Evolutionary conservation across 1,140 invertebrate genomes (phyloP), one percentile per base, ranked within the genome.

Genomic region (Atta texana): DNA sequence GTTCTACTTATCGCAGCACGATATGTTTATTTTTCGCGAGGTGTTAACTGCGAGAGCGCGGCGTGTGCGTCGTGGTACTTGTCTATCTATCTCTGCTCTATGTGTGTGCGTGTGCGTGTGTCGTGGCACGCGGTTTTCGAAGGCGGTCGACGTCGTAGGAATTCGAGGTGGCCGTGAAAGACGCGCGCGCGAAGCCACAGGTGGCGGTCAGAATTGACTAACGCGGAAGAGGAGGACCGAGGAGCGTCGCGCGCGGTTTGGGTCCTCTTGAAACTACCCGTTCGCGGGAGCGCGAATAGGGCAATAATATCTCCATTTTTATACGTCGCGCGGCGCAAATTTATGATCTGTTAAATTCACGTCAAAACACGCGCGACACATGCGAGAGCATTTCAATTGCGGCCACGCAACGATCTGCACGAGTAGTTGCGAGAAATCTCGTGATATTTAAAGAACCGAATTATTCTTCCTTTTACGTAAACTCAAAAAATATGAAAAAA

Each of bases 1-100:
- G 80, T 75, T 90, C 72, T 39, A 82, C 87, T 91, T 91, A 91
- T 91, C 90, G 28, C 16, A 64, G 82, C 75, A 53, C 64, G 89
- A 78, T 77, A 78, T 91, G 84, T 91, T 91, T 91, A 78, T 91
- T 90, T 90, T 90, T 91, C 87, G 24, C 89, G 61, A 78, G 89
- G 71, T 75, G 78, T 69, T 89, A 69, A 74, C 74, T 80, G 63
- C 44, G 71, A 53, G 64, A 74, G 18, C 86, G 44, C 44, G 57
- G 10, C 44, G 5, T 3, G 28, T 31, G 21, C 21, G 28, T 14
- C 18, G 28, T 16, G 51, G 18, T n/a, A 16, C 34, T 28, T 4
- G 12, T 31, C 18, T 74, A 59, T 44, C 18, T 74, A 28, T 53
- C 21, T n/a, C 7, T 24, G n/a, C 21, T 18, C 16, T 21, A 14